phyloP scores from a whole-genome alignment of 2,888 invertebrate species.

The Drosophila koepferae region DNA sequence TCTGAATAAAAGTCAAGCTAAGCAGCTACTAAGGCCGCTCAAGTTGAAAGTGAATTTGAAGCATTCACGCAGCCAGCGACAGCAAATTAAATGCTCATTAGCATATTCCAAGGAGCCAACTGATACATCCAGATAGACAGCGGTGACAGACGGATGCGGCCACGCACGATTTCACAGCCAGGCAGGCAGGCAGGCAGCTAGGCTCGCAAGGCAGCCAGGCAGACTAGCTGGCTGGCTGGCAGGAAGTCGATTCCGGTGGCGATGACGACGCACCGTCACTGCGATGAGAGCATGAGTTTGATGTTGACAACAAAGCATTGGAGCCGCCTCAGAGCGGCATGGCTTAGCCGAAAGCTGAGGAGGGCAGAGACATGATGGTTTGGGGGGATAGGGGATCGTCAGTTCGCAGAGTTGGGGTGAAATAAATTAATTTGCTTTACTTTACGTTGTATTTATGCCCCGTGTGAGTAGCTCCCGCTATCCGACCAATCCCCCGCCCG shows the following conservation, averaged over 20 bases:
- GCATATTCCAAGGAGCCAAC: slow-evolving; percentile 60
- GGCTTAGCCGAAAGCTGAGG: slow-evolving; percentile 21
- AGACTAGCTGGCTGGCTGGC: slow-evolving; percentile 5
- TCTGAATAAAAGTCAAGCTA: slow-evolving; percentile 63
- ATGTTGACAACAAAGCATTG: slow-evolving; percentile 41
- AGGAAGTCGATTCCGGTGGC: slow-evolving; percentile 46
- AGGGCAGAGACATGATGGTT: not conserved
- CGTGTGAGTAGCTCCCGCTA: slow-evolving; percentile 5
- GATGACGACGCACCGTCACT: slow-evolving; percentile 25
- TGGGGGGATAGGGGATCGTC: not conserved
- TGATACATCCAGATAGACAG: slow-evolving; percentile 5
- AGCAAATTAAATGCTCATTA: slow-evolving; percentile 71
- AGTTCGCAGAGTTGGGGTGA: slow-evolving; percentile 21
- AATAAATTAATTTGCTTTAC: slow-evolving; percentile 64
- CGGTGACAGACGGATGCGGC: slow-evolving; percentile 33
- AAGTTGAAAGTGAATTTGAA: slow-evolving; percentile 69
- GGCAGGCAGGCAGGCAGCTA: not conserved
- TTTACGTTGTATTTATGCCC: slow-evolving; percentile 30
- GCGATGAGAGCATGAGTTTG: slow-evolving; percentile 21
- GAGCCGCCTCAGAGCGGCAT: slow-evolving; percentile 26
- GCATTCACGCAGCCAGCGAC: slow-evolving; percentile 52
- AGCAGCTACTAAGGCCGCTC: slow-evolving; percentile 56
- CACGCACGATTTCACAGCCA: slow-evolving; percentile 46
- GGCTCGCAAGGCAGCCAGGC: not conserved
- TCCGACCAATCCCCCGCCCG: not conserved